A percentile compares a stretch with the other conserved stretches of the same genome.
These are phyloP conservation scores for Tetramorium simillimum DNA, from an alignment of 1,140 invertebrate species.

Conservation along the genomic window DNA sequence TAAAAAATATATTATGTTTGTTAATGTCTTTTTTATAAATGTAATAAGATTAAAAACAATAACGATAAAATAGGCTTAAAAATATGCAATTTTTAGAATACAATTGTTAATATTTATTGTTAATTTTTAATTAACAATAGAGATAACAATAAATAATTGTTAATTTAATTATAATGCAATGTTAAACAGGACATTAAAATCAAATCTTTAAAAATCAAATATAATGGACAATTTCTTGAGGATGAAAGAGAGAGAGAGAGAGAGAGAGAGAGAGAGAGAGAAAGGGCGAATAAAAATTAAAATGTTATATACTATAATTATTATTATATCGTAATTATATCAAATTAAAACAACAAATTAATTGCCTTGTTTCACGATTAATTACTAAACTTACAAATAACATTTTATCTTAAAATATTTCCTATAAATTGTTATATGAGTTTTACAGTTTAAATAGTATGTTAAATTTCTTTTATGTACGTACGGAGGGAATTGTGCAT, in stretches of 20 bases:
- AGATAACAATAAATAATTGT: no score
- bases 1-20: background rate
- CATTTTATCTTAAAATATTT: background rate
- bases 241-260: no score
- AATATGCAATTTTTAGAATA: background rate
- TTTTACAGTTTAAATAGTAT: background rate
- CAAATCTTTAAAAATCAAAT: no score
- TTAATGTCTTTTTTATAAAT: background rate
- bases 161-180: background rate
- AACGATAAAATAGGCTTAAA: background rate
- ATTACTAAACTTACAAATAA: no score
- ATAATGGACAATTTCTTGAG: no score
- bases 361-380: no score
- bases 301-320: background rate
- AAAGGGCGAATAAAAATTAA: no score
- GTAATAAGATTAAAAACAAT: background rate
- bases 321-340: background rate
- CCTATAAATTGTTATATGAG: background rate
- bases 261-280: no score
- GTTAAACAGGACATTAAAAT: background rate
- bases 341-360: background rate
- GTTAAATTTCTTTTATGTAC: background rate
- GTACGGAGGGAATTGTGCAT: no score
- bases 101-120: background rate
- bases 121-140: background rate